phyloP scores from a whole-genome alignment of 2,113 vertebrate genomes.

The Progne subis region DNA sequence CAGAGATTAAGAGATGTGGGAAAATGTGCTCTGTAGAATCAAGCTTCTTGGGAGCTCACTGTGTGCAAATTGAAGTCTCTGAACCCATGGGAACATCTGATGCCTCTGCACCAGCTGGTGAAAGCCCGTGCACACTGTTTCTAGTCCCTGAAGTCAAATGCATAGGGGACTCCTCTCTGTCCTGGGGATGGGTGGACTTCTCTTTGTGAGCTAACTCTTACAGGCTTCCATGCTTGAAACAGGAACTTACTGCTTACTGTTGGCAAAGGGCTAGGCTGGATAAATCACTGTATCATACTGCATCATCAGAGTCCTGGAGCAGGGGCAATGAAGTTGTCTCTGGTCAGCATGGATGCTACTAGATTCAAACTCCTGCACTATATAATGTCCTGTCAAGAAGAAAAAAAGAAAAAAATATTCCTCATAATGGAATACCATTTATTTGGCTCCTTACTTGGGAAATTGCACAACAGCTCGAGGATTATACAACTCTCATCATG shows the following conservation, averaged over 20 bases:
- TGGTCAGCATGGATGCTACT: not conserved
- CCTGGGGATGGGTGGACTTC: not conserved
- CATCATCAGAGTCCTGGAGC: not conserved
- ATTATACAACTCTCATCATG: not conserved
- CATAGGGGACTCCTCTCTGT: not conserved
- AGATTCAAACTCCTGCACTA: slow-evolving; percentile 14
- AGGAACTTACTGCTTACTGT: not conserved
- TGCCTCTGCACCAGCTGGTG: not conserved
- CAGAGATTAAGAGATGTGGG: not conserved
- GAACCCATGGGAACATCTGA: not conserved
- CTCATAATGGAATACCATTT: not conserved
- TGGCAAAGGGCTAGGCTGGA: not conserved
- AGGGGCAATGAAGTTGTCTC: not conserved
- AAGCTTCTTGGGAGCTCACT: not conserved
- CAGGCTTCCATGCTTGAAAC: not conserved
- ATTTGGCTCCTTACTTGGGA: not conserved
- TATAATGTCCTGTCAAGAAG: slow-evolving; percentile 29
- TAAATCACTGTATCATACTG: not conserved
- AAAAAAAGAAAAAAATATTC: slow-evolving; percentile 7
- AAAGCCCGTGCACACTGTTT: not conserved
- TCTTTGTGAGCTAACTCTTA: not conserved
- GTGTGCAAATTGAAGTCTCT: not conserved
- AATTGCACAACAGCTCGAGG: not conserved
- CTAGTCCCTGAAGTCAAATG: not conserved
- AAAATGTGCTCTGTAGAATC: not conserved